Conservation (phyloP, 92 coral and sea anemone species). For the Anthopleura xanthogrammica region DNA sequence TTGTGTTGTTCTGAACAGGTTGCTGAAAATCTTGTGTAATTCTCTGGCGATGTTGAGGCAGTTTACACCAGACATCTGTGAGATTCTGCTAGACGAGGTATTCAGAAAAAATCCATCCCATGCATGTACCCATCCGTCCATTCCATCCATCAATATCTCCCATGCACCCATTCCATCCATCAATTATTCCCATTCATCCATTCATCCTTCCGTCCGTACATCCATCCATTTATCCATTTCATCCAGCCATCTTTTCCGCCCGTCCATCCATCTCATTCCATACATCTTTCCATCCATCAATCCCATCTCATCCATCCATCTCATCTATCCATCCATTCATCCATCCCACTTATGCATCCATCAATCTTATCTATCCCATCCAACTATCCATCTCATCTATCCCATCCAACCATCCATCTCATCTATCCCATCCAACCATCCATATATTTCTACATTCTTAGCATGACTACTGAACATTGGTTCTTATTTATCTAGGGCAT, state of each 20-base stretch:
- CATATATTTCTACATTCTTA: not conserved
- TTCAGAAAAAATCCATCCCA: too few relatives aligned
- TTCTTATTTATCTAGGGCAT: conserved; percentile 57
- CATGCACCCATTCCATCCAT: too few relatives aligned
- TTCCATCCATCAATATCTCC: too few relatives aligned
- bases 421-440: not conserved
- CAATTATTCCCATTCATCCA: too few relatives aligned
- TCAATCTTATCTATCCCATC: too few relatives aligned
- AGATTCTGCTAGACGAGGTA: conserved; percentile 88
- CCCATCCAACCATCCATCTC: too few relatives aligned
- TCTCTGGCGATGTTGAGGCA: conserved; percentile 87
- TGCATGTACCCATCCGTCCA: too few relatives aligned
- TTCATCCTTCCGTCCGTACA: too few relatives aligned
- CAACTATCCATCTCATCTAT: too few relatives aligned
- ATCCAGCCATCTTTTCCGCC: not conserved
- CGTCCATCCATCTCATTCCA: not conserved
- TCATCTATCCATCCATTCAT: too few relatives aligned
- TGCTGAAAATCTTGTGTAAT: conserved; percentile 89
- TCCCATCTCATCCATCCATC: too few relatives aligned
- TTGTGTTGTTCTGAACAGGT: conserved; percentile 36
- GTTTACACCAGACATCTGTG: conserved; percentile 92
- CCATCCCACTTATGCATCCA: too few relatives aligned
- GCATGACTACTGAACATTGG: not conserved
- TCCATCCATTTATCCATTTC: not conserved
- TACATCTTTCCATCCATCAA: not conserved